Percentiles rank a stretch among this genome's conserved stretches.
These are phyloP conservation scores for Zoanthus gigantus DNA, from an alignment of 92 coral and sea anemone genomes.

Conservation along the genomic window DNA sequence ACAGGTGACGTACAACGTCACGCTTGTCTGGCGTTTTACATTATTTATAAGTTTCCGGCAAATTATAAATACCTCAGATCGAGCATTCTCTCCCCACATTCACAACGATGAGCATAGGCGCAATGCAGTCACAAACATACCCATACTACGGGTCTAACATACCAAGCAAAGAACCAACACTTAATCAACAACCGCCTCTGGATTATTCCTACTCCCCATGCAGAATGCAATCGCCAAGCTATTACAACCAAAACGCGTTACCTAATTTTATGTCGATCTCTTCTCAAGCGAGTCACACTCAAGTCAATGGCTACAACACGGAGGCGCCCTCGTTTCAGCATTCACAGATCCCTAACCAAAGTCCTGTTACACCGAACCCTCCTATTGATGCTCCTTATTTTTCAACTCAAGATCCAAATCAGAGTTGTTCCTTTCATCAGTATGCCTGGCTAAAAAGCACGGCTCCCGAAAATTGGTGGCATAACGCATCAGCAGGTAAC, in stretches of 20 bases:
- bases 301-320: conserved; percentile 87
- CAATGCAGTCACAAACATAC: conserved; percentile 98
- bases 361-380: conserved; percentile 63
- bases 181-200: conserved; percentile 74
- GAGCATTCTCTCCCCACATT: conserved; percentile 58
- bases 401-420: conserved; percentile 78
- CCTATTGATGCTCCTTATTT: conserved; percentile 85
- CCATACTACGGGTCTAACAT: conserved; percentile 88
- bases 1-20: conserved; percentile 99
- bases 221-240: conserved; percentile 99
- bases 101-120: conserved; percentile 88
- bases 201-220: conserved; percentile 97
- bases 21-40: conserved; percentile 99
- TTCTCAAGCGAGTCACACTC: conserved; percentile 88
- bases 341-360: conserved; percentile 86
- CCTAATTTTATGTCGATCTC: conserved; percentile 91
- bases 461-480: conserved; percentile 93
- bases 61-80: conserved; percentile 92
- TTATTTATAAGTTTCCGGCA: conserved; percentile 90
- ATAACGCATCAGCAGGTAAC: conserved; percentile 74
- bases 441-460: conserved; percentile 99
- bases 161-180: conserved; percentile 79
- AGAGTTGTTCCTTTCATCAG: conserved; percentile 95
- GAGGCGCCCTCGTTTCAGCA: conserved; percentile 88
- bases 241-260: conserved; percentile 88